phyloP scores from a whole-genome alignment of 2,113 vertebrate genomes.

The Amblyornis subalaris region DNA sequence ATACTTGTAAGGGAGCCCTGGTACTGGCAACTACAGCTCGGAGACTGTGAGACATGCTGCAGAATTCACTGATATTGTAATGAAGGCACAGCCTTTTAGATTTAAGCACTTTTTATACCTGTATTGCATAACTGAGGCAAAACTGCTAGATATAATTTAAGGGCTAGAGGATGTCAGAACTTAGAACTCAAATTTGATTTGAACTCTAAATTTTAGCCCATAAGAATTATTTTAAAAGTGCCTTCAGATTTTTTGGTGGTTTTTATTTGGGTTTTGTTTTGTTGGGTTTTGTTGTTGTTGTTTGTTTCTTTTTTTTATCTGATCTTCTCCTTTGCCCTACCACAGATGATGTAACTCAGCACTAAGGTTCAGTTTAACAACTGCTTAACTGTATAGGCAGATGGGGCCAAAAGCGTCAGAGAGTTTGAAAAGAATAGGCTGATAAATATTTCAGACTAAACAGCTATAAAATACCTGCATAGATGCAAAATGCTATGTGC shows the following conservation, averaged over 20 bases:
- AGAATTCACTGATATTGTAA: background rate
- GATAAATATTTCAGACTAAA: background rate
- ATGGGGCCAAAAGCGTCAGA: background rate
- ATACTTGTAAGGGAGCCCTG: background rate
- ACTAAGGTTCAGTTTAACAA: background rate
- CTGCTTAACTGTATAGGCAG: background rate
- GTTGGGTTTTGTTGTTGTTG: too few species aligned
- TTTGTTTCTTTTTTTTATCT: background rate
- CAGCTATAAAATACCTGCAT: background rate
- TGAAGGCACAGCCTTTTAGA: background rate
- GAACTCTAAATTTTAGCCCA: background rate
- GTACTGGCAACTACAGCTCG: background rate
- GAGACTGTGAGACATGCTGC: background rate
- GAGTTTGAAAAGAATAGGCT: background rate
- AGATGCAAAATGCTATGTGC: background rate
- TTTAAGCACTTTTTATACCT: background rate
- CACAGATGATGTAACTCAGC: background rate
- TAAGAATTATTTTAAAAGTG: background rate
- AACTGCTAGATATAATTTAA: background rate
- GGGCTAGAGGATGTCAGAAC: background rate
- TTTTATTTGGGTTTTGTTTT: background rate
- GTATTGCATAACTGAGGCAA: background rate
- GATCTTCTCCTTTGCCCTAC: background rate
- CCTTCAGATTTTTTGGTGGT: rapidly evolving
- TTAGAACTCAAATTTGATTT: background rate